Base-by-base conservation (phyloP, 2,888 invertebrate genomes). In the Campaea margaritaria region DNA sequence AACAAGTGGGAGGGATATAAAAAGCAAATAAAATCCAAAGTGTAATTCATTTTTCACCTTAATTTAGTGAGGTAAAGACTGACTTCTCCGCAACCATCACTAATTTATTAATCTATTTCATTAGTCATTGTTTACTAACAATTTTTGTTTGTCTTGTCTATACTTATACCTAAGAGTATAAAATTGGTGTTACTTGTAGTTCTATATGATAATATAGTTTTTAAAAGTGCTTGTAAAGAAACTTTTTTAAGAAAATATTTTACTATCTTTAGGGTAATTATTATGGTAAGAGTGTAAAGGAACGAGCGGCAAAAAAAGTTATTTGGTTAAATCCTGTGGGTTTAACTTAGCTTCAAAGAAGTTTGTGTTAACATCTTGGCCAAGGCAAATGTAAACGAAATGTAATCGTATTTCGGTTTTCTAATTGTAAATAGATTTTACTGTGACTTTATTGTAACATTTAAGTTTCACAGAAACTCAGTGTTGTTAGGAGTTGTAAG, bases 51-150 rank as follows among this genome's bases (percentile, higher is more conserved):
- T 79, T 79, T 72, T 74, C 72, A 73, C 69, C 74, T 74, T 82
- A 80, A 78, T 81, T 84, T 84, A 85, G 87, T 86, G 90, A 91
- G 91, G 85, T 85, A 89, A 91, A 92, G 91, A 91, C 91, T 92
- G 91, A 92, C 79, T 86, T 83, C 81, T 86, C 85, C 79, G 79
- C 81, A 77, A 81, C 67, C 72, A 73, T 74, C 75, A 77, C 58
- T 57, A n/a, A n/a, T 50, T 44, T 65, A 75, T 71, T 65, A 73
- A 73, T 68, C 65, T 76, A 76, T 64, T 38, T 56, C 68, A 66
- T 49, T n/a, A 67, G 67, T 59, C 58, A 70, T 70, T 55, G 49
- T 74, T 74, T 74, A 41, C 43, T 70, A 69, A 67, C 65, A 63
- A 38, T 42, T 16, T 67, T 65, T 72, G 41, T 54, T 58, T 65